Conservation (phyloP, 2,888 invertebrate genomes). For the Balanococcus diminutus region DNA sequence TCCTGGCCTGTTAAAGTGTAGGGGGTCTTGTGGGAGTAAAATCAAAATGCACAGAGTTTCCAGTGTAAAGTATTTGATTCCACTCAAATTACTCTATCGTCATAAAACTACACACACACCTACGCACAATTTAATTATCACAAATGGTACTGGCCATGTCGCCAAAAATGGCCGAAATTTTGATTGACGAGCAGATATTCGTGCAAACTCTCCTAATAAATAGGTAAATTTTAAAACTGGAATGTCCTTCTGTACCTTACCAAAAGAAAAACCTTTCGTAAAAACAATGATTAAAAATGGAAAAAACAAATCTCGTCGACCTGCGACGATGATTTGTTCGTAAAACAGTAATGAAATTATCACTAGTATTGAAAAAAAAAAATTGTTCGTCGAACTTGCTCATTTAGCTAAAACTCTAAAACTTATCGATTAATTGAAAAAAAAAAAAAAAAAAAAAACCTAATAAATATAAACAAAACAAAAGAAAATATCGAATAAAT, state of each 20-base stretch:
- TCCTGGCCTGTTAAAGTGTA: no score
- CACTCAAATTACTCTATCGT: no score
- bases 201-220: not conserved
- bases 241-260: not conserved
- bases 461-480: not conserved
- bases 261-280: not conserved
- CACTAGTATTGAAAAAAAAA: not conserved
- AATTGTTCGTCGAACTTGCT: not conserved
- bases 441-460: no score
- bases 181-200: constrained; percentile 12
- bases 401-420: not conserved
- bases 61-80: not conserved
- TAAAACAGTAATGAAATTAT: not conserved
- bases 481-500: not conserved
- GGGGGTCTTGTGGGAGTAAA: no score
- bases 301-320: not conserved
- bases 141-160: constrained; percentile 41
- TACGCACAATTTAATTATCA: constrained; percentile 19
- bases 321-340: not conserved
- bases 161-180: constrained; percentile 41
- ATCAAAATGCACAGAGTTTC: no score
- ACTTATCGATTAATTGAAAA: not conserved
- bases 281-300: not conserved
- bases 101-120: no score
- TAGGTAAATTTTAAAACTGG: not conserved